Base-by-base conservation (phyloP, 2,113 vertebrate genomes). In the Bufo bufo region DNA sequence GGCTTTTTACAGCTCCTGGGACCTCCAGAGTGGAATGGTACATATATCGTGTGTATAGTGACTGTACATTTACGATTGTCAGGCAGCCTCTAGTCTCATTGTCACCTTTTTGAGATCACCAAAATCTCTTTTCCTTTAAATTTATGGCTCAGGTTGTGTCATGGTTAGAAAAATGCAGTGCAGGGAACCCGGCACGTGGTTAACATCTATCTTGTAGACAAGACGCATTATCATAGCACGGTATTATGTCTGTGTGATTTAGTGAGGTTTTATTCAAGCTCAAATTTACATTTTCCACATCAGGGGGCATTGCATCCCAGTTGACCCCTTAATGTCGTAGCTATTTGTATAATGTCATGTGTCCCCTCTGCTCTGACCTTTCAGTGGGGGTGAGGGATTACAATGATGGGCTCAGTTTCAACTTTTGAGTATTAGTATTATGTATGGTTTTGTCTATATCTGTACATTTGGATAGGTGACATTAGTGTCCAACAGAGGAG, bases 1-100 rank as follows among this genome's bases (percentile, higher is more conserved):
- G 79, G 79, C 56, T 49, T 88, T 88, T 88, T 88, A 88, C 52
- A 11, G 58, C 87, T 20, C 45, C 23, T 3, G 19, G 74, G 87
- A 88, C 87, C 80, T 20, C 87, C 87, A 84, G 20, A 19, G 69
- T 77, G 49, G 77, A 87, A 56, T 23, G 45, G 10, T 52, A 59
- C 7, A 77, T 33, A 33, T 33, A 11, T 16, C n/a, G 20, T 77
- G 71, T 74, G 12, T 71, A 8, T 0, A 16, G 9, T 16, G 11
- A 19, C 7, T n/a, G 17, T n/a, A 11, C 77, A 2, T 0, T 56
- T 19, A 78, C 19, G 23, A 14, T 14, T 14, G 5, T 17, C 47
- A 11, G 19, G 14, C 19, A 23, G 20, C 0, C 47, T n/a, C 77
- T 5, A 1, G n/a, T n/a, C 50, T 52, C 77, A 54, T 19, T 8